Percentiles rank a stretch among this genome's conserved stretches.
Evolutionary conservation across 2,113 vertebrate genomes (phyloP).

Genomic region (Machaerirhynchus nigripectus): DNA sequence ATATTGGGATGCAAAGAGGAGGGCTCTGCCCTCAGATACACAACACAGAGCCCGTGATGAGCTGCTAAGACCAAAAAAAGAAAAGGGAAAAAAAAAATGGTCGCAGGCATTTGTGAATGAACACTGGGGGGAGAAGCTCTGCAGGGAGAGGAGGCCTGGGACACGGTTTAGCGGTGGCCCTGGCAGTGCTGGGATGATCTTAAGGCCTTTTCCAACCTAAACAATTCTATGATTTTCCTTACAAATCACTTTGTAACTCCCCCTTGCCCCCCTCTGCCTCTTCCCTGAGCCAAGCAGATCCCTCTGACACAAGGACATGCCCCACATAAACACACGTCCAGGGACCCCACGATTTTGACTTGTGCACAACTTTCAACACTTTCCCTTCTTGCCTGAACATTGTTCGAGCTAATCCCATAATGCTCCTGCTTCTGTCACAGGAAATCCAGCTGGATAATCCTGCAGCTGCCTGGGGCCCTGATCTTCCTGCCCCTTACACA

Average conservation of each 20-base stretch:
- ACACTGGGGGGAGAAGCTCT: neutral
- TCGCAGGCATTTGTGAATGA: neutral
- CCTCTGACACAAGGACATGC: fast-evolving
- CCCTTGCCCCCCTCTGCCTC: neutral
- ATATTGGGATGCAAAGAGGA: neutral
- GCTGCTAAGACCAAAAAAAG: no score
- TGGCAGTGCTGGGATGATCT: neutral
- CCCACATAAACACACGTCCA: fast-evolving
- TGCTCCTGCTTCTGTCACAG: fast-evolving
- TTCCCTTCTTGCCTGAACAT: neutral
- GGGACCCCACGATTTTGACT: neutral
- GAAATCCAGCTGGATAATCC: neutral
- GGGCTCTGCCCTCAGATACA: neutral
- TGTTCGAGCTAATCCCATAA: neutral
- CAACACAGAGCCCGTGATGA: fast-evolving
- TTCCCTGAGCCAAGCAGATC: neutral
- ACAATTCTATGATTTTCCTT: neutral
- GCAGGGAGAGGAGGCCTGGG: neutral
- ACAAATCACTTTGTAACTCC: fast-evolving
- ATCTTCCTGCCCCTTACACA: fast-evolving
- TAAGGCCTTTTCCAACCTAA: neutral
- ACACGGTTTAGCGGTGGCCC: neutral
- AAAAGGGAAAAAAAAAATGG: no score
- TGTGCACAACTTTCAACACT: neutral
- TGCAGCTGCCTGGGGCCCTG: neutral